Evolutionary conservation across 1,140 invertebrate genomes (phyloP).

Genomic region (Papilio machaon): DNA sequence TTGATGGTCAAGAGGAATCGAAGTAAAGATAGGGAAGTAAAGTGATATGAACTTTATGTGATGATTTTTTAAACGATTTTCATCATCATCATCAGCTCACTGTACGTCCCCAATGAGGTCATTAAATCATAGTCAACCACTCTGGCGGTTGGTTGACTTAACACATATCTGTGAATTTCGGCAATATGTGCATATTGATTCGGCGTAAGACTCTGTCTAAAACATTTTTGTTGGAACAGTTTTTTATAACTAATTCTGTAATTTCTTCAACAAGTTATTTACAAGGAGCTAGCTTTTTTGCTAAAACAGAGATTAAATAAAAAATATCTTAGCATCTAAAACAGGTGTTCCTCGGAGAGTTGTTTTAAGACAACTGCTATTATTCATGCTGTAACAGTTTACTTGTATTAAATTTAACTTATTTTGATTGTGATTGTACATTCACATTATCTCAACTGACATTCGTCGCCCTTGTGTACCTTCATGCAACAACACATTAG

Average conservation of each 20-base stretch:
- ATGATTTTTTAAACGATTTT: no score
- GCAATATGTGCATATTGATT: no score
- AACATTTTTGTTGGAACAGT: no score
- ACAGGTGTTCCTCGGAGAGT: background rate
- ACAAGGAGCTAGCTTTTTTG: background rate
- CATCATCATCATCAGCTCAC: no score
- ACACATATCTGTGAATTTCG: no score
- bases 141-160: no score
- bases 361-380: background rate
- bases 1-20: background rate
- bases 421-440: conserved; percentile 21
- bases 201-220: no score
- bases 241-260: background rate
- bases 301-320: background rate
- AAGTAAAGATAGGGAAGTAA: background rate
- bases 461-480: conserved; percentile 31
- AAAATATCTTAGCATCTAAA: background rate
- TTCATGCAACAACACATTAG: conserved; percentile 33
- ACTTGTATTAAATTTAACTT: background rate
- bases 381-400: background rate
- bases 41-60: no score
- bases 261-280: background rate
- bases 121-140: no score
- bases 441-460: conserved; percentile 19
- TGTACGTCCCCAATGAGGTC: no score